Base-by-base conservation (phyloP, 2,113 vertebrate genomes). In the Oxygymnocypris stewartii region DNA sequence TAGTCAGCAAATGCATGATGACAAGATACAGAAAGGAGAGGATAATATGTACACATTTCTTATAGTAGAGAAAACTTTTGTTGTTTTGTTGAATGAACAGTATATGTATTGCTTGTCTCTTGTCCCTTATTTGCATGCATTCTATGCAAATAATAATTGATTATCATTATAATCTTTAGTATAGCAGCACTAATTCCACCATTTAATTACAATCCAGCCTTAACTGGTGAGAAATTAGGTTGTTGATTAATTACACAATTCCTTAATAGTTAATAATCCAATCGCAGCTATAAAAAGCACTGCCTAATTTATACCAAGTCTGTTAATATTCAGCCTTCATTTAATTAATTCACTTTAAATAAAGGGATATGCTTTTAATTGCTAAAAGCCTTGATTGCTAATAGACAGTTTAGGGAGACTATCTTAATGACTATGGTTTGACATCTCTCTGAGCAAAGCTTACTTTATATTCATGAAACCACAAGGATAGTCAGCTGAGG, bases 391-490 rank as follows among this genome's bases (percentile, higher is more conserved):
- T 83, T 71, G 81, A 6, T 71, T 83, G 63, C 65, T 83, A 83
- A 83, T 83, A 71, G 65, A 83, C 81, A 71, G 81, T 83, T 83
- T 54, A 83, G 44, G 81, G 81, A 83, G 65, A 71, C 49, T 83
- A 82, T 71, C 81, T 83, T 83, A 83, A 83, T 83, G 81, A 83
- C 81, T 71, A 51, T 51, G 67, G 63, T 25, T 9, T 83, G 81
- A 83, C 81, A 83, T 71, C 71, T 83, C 74, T 71, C 81, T 51
- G 65, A 54, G 65, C 42, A 54, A 83, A 47, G 20, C 81, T 65
- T 71, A 69, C 51, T 83, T 71, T 69, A 83, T 83, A 83, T 83
- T 83, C 65, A 83, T 83, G 65, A 54, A 83, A 37, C 44, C 28
- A 35, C 44, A 83, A 71, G 31, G 31, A 54, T 83, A 69, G 61